phyloP scores from a whole-genome alignment of 37 sponge, comb jelly and placozoan species.

The Ephydatia muelleri region DNA sequence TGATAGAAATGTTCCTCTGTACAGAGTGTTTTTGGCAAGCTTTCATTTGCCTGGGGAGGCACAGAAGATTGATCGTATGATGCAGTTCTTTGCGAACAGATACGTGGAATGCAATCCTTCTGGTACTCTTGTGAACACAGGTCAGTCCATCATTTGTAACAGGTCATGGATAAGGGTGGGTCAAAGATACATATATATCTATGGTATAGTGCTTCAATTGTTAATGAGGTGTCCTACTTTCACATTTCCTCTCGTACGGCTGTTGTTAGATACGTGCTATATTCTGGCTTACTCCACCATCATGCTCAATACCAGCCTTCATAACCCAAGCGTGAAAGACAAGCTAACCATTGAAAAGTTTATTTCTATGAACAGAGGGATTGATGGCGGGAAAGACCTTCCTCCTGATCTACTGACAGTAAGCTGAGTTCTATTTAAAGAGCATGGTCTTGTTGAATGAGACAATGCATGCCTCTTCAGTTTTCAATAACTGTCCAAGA shows the following conservation, averaged over 20 bases:
- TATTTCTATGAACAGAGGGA: constrained; percentile 93
- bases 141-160: constrained; percentile 11
- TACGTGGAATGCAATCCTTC: constrained; percentile 81
- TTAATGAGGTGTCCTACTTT: not conserved
- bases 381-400: constrained; percentile 88
- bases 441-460: not conserved
- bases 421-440: too few species aligned
- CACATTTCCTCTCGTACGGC: not conserved
- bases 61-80: constrained; percentile 97
- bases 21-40: constrained; percentile 83
- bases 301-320: constrained; percentile 96
- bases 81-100: constrained; percentile 90
- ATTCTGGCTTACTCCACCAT: constrained; percentile 93
- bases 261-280: constrained; percentile 88
- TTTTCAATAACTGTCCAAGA: not conserved
- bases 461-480: not conserved
- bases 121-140: constrained; percentile 71
- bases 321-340: constrained; percentile 97
- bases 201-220: not conserved
- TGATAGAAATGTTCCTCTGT: not conserved
- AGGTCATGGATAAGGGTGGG: too few species aligned
- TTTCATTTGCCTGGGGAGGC: constrained; percentile 98
- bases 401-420: constrained; percentile 77
- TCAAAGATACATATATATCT: not conserved
- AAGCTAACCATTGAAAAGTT: constrained; percentile 84